These are phyloP conservation scores for Nomada fabriciana DNA, from an alignment of 2,888 invertebrate species.

Conservation along the genomic window DNA sequence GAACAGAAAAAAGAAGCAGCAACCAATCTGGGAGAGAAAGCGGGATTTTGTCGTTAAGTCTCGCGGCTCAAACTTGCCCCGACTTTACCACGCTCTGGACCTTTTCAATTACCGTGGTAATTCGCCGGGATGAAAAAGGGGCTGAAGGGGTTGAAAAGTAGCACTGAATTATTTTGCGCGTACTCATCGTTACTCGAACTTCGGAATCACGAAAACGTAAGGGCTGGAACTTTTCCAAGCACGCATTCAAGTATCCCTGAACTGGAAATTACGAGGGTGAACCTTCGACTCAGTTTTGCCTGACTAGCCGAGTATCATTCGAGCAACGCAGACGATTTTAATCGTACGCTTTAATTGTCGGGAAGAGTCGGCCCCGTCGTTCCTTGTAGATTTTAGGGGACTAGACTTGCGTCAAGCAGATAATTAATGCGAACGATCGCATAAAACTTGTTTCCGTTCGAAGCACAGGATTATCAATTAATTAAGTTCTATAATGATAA, in stretches of 20 bases:
- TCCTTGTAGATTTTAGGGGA: neutral
- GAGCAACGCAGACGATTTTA: conserved; percentile 14
- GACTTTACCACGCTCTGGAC: neutral
- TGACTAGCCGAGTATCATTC: neutral
- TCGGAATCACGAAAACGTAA: neutral
- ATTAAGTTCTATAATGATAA: neutral
- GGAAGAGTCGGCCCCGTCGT: neutral
- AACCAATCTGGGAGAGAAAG: neutral
- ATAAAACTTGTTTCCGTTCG: neutral
- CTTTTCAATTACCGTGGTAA: conserved; percentile 35
- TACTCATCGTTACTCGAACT: conserved; percentile 6
- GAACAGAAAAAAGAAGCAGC: neutral
- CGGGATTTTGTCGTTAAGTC: neutral
- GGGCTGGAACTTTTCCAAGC: conserved; percentile 3
- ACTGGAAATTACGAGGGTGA: neutral
- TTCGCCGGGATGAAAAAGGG: neutral
- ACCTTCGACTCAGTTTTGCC: neutral
- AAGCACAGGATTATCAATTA: neutral
- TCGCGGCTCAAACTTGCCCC: neutral
- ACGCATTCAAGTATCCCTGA: conserved; percentile 11
- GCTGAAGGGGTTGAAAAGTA: conserved; percentile 1
- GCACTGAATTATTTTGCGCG: conserved; percentile 1
- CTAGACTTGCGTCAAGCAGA: too few species aligned
- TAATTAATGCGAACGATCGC: neutral
- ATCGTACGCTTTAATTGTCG: conserved; percentile 22